Conservation (phyloP, 1,140 invertebrate genomes). For the Triops longicaudatus region DNA sequence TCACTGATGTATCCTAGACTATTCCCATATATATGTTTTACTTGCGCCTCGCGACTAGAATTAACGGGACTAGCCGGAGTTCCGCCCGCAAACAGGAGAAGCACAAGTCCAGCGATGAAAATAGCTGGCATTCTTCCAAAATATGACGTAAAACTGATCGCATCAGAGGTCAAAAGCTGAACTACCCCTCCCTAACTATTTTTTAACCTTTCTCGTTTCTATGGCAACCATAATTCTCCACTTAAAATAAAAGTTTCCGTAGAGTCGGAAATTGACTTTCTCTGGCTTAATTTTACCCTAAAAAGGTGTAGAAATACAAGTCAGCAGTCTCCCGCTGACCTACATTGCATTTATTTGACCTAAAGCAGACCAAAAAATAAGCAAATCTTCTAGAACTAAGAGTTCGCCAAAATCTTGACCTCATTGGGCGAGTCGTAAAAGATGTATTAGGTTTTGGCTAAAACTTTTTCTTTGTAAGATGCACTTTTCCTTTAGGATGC, state of each 20-base stretch:
- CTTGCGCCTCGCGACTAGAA: background rate
- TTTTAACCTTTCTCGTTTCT: background rate
- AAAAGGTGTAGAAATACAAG: background rate
- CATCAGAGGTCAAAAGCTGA: background rate
- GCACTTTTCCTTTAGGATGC: slow-evolving; percentile 11
- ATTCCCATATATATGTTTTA: background rate
- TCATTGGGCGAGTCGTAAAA: background rate
- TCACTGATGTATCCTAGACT: background rate
- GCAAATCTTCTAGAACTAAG: background rate
- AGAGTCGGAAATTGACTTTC: background rate
- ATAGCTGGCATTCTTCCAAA: background rate
- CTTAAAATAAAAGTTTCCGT: background rate
- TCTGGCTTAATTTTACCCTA: background rate
- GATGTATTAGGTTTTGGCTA: background rate
- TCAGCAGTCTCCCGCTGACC: background rate
- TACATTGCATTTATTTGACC: background rate
- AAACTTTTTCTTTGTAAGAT: slow-evolving; percentile 1
- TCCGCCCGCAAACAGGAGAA: background rate
- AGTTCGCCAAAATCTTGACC: slow-evolving; percentile 9
- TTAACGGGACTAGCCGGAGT: background rate
- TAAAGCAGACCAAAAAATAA: background rate
- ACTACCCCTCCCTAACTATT: background rate
- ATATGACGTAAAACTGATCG: background rate
- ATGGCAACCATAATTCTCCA: background rate
- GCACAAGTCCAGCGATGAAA: background rate